Evolutionary conservation across 1,140 invertebrate species (phyloP), one percentile per base, ranked within the genome.

Genomic region (Dermatophagoides farinae): DNA sequence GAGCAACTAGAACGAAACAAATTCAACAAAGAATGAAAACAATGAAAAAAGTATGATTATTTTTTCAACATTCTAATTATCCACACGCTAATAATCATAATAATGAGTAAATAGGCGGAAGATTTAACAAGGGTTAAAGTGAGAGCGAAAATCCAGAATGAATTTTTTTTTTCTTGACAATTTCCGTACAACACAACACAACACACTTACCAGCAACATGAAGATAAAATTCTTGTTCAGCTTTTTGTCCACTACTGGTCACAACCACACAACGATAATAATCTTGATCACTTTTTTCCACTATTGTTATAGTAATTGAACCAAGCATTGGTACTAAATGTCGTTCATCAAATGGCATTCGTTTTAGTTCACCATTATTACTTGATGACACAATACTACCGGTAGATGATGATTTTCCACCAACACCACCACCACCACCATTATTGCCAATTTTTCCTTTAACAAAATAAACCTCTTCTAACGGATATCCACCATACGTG

Each of bases 401-500:
- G 31, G 31, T 31, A 31, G 31, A 31, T 8, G 31, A 31, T 31
- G 31, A 31, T 31, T 31, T 31, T 31, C 31, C 31, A 31, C n/a
- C n/a, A n/a, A n/a, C n/a, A 46, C 18, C 37, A 11, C 6, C 1
- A 16, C 20, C 54, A 51, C 14, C 46, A 87, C 85, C 85, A 31
- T 31, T 31, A 31, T 31, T 31, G 8, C 8, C 31, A 31, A 31
- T 31, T 31, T 8, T 31, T 8, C 31, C 31, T 78, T 85, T 81
- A 71, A 88, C 85, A 86, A 89, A 92, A 10, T 78, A 82, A 64
- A 92, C 84, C 46, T 81, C 79, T 68, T 86, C 81, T 61, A 93
- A 85, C 6, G 89, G 89, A 76, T 88, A 92, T 40, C 90, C 90
- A 43, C 86, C 86, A n/a, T 89, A 89, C 52, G 88, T 87, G 72